phyloP scores from a whole-genome alignment of 2,113 vertebrate species.

The Neofelis nebulosa region DNA sequence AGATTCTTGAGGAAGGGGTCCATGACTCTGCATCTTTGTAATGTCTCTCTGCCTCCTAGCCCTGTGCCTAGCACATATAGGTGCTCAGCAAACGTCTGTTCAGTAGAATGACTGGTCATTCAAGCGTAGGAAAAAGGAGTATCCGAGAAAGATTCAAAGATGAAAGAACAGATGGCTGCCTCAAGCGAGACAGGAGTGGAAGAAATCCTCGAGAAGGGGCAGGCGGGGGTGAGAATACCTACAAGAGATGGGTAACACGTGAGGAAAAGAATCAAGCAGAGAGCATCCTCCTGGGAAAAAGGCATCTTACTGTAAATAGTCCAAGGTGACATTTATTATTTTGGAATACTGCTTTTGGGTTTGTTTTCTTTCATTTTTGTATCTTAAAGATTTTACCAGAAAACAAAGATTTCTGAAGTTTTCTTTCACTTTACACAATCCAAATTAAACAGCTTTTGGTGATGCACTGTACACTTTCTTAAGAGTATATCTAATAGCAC shows the following conservation, averaged over 20 bases:
- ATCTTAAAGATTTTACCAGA: constrained; percentile 80
- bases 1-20: background rate
- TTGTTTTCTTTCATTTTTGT: constrained; percentile 79
- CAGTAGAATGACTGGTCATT: background rate
- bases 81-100: constrained; percentile 35
- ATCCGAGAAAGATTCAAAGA: background rate
- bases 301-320: constrained; percentile 81
- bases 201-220: background rate
- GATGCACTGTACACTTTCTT: constrained; percentile 78
- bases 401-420: constrained; percentile 54
- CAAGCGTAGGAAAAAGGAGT: background rate
- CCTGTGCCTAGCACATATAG: constrained; percentile 31
- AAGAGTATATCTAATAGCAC: constrained; percentile 75
- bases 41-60: background rate
- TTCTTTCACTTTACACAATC: constrained; percentile 77
- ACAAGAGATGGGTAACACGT: background rate
- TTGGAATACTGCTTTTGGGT: constrained; percentile 59
- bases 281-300: constrained; percentile 55
- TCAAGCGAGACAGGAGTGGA: background rate
- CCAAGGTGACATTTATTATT: constrained; percentile 57
- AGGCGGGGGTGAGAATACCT: background rate
- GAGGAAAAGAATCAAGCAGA: constrained; percentile 36
- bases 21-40: background rate
- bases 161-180: background rate
- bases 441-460: constrained; percentile 79